These are phyloP conservation scores for Scaptomyza reducta DNA, from an alignment of 2,888 invertebrate genomes.

Conservation along the genomic window DNA sequence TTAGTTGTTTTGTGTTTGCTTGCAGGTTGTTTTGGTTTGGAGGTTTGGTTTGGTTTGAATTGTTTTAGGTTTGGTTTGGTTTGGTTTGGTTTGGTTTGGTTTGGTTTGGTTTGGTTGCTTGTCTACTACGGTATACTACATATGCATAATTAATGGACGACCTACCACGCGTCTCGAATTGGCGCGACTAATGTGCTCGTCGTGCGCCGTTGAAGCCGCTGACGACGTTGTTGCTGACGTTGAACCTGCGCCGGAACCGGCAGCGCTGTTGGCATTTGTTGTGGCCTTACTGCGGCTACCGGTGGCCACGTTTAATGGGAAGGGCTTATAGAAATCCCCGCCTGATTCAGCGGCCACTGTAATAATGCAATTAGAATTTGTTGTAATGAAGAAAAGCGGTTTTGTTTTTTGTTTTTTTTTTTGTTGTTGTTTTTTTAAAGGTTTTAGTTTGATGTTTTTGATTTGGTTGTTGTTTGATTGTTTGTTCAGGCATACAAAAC, in stretches of 20 bases:
- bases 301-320: conserved; percentile 88
- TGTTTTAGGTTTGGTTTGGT: conserved; percentile 19
- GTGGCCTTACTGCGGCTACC: conserved; percentile 86
- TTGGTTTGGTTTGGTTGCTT: conserved; percentile 37
- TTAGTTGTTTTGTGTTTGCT: conserved; percentile 24
- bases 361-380: conserved; percentile 83
- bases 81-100: conserved; percentile 21
- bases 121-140: conserved; percentile 14
- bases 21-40: conserved; percentile 26
- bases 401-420: conserved; percentile 41
- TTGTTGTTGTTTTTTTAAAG: conserved; percentile 35
- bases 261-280: conserved; percentile 70
- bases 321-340: conserved; percentile 94
- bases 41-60: conserved; percentile 22
- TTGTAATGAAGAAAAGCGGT: conserved; percentile 62
- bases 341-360: conserved; percentile 93
- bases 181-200: conserved; percentile 83
- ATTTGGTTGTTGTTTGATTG: neutral
- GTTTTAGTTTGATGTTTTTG: conserved; percentile 28
- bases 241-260: conserved; percentile 65
- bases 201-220: conserved; percentile 71
- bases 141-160: conserved; percentile 81
- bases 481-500: conserved; percentile 57
- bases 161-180: conserved; percentile 88
- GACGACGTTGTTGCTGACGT: conserved; percentile 82